Conservation (phyloP, 2,888 invertebrate genomes). For the Rhimphoctona megacephalus region DNA sequence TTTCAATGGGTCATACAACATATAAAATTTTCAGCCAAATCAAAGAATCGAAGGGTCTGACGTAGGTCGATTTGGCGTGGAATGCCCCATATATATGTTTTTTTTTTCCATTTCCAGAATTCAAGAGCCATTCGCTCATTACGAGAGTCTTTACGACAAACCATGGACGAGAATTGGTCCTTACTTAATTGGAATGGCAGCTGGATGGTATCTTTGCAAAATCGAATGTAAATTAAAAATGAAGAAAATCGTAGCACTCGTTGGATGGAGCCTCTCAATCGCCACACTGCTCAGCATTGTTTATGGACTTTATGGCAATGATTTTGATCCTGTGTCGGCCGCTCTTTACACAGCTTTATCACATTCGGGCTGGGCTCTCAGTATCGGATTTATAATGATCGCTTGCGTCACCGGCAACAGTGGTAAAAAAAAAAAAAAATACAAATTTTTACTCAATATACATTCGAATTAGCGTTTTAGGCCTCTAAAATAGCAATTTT, state of each 20-base stretch:
- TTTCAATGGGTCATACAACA: too few species aligned
- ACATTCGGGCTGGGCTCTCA: conserved; percentile 85
- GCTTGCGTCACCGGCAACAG: conserved; percentile 85
- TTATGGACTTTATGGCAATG: conserved; percentile 81
- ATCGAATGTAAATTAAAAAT: conserved; percentile 77
- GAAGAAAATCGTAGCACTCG: conserved; percentile 71
- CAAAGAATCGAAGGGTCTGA: too few species aligned
- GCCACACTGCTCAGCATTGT: conserved; percentile 78
- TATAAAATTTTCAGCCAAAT: too few species aligned
- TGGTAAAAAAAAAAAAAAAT: conserved; percentile 76
- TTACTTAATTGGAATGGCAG: conserved; percentile 81
- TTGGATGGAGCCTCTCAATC: conserved; percentile 80
- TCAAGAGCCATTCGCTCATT: conserved; percentile 78
- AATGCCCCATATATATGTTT: too few species aligned
- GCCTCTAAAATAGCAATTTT: background rate
- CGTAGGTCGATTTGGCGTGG: too few species aligned
- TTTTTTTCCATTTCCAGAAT: conserved; percentile 68
- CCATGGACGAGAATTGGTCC: conserved; percentile 84
- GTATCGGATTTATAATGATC: conserved; percentile 84
- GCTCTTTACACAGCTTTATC: conserved; percentile 83
- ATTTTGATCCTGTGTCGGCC: conserved; percentile 77
- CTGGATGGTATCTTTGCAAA: conserved; percentile 79
- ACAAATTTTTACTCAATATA: background rate
- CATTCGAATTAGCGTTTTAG: background rate
- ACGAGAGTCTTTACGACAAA: conserved; percentile 80